Base-by-base conservation (phyloP, 2,797 vertebrate genomes). In the Lophotriccus pileatus region DNA sequence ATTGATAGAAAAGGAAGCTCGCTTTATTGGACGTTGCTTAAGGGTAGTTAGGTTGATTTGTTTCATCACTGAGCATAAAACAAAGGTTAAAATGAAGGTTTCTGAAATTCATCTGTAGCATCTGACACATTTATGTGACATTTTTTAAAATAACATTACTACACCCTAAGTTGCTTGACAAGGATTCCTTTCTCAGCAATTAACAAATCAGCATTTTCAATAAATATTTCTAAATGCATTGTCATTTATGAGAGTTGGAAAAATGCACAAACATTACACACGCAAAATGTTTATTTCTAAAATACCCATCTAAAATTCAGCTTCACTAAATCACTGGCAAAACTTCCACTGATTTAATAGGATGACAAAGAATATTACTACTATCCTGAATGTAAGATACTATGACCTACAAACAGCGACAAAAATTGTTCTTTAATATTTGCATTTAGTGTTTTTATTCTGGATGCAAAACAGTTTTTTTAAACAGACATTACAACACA, bases 21-120 rank as follows among this genome's bases (percentile, higher is more conserved):
- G 98, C 94, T 99, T 99, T 95, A 99, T 98, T 41, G 98, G 98
- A 70, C 99, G 98, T 94, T 99, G 98, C 93, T 98, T 99, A 80
- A 99, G 99, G 10, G 99, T 99, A 17, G 98, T 99, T 56, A 99
- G 96, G 76, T 99, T 99, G 95, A 98, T 98, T 97, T 99, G 99
- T 86, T 98, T 99, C 99, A 99, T 99, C 82, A 97, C 99, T 99
- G 97, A 76, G 63, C 37, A 97, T n/a, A 95, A 96, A 96, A 75
- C 75, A 69, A 95, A n/a, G 93, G 63, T 55, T 86, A 95, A 39
- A 27, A 86, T 63, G 10, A 90, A 77, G 73, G 52, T 52, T 86
- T 76, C 32, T 72, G 39, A 28, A 89, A 86, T 73, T 84, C 44
- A 53, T 63, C 34, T 53, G 88, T 1, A 84, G 47, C 34, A 50